Evolutionary conservation across 2,888 invertebrate genomes (phyloP).

Genomic region (Andrena camellia): DNA sequence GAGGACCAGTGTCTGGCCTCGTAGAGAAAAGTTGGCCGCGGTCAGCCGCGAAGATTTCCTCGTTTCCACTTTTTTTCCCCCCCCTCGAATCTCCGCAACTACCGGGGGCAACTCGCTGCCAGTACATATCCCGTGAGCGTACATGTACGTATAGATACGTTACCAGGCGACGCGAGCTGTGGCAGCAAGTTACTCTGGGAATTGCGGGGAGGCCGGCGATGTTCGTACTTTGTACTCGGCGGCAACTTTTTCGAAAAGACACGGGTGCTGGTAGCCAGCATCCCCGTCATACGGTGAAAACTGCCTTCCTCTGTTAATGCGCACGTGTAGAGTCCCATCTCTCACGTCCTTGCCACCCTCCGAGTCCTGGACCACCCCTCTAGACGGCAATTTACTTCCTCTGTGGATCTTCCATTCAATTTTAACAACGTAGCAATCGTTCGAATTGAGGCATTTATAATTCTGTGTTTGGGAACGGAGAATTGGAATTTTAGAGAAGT

Average conservation of each 20-base stretch:
- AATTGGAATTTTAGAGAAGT: neutral
- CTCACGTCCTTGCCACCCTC: conserved; percentile 7
- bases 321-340: conserved; percentile 73
- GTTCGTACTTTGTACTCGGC: conserved; percentile 72
- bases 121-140: conserved; percentile 64
- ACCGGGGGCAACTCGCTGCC: conserved; percentile 47
- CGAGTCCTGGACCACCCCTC: neutral
- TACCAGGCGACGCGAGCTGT: conserved; percentile 71
- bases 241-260: conserved; percentile 71
- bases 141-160: conserved; percentile 76
- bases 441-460: neutral
- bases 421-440: neutral
- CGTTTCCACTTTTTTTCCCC: conserved; percentile 59
- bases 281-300: conserved; percentile 60
- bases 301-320: conserved; percentile 77
- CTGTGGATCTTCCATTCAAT: neutral
- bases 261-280: conserved; percentile 42
- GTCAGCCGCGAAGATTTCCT: conserved; percentile 63
- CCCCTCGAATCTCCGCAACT: conserved; percentile 61
- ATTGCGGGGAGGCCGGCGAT: conserved; percentile 70
- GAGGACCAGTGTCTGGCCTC: conserved; percentile 52
- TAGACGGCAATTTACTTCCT: conserved; percentile 16
- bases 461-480: neutral
- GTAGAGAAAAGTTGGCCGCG: conserved; percentile 59
- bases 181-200: conserved; percentile 74